Evolutionary conservation across 2,113 vertebrate species (phyloP), one percentile per base, ranked within the genome.

Genomic region (Phainopepla nitens): DNA sequence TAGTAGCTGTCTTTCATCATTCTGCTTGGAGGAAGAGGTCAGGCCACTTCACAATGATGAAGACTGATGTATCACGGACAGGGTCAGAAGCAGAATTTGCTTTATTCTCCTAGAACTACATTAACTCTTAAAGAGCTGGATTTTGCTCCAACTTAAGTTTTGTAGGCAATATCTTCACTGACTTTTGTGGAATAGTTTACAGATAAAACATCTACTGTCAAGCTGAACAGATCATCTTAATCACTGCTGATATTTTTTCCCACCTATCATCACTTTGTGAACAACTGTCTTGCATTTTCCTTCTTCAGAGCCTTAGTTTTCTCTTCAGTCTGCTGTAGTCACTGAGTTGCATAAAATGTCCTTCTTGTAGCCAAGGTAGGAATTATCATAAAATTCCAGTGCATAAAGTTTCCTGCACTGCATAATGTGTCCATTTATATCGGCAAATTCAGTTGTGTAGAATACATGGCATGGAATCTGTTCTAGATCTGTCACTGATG

Each of bases 21-120:
- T 69, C 69, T 95, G 60, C 80, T 92, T 87, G 76, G 60, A 94
- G 80, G 56, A 86, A 87, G 92, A 88, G 88, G 93, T 94, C 93
- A 95, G 69, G 82, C 56, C 56, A 42, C 60, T 86, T 94, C 71
- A 89, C 85, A 79, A 50, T 17, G 36, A 94, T 92, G 72, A 88
- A 93, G 60, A 94, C 44, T 73, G 79, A 93, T 84, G n/a, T 84
- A 81, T 83, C 65, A 45, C 1, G 56, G 78, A 60, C 39, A 82
- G 85, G 68, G 76, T 86, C 96, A 90, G 93, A 86, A 81, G 73
- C n/a, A 94, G 79, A 84, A 89, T 92, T 92, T 86, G 28, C 68
- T 94, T 95, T 68, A 72, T 87, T 92, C 56, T 90, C 25, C 31
- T 45, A 58, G 58, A 94, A 90, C 62, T 64, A 28, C 1, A 2